phyloP scores from a whole-genome alignment of 2,888 invertebrate genomes.

The Phasia obesa region DNA sequence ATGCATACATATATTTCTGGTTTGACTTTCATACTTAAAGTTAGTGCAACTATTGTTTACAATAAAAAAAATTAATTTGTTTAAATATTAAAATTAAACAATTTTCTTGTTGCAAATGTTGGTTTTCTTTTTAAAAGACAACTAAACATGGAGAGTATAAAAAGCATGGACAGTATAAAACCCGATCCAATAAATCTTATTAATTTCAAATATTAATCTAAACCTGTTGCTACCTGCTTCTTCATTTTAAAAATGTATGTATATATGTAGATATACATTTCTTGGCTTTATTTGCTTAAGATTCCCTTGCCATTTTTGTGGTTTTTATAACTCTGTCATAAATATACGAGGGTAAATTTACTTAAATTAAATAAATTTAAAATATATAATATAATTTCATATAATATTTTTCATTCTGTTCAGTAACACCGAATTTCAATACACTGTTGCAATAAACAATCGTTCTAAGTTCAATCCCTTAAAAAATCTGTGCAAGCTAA shows the following conservation, averaged over 20 bases:
- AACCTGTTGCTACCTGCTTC: constrained; percentile 70
- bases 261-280: constrained; percentile 4
- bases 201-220: constrained; percentile 64
- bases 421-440: too few species aligned
- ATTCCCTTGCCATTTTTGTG: constrained; percentile 26
- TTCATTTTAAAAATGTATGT: constrained; percentile 38
- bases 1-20: too few species aligned
- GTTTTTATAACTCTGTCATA: background rate
- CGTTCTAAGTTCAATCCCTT: too few species aligned
- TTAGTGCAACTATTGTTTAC: constrained; percentile 57
- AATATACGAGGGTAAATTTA: background rate
- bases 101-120: constrained; percentile 34
- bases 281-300: constrained; percentile 54
- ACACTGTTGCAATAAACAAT: too few species aligned
- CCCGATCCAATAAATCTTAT: constrained; percentile 56
- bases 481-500: too few species aligned
- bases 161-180: constrained; percentile 1
- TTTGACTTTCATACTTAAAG: background rate
- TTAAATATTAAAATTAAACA: constrained; percentile 47
- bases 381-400: too few species aligned
- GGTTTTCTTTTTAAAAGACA: constrained; percentile 16
- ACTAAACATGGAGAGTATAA: constrained; percentile 1
- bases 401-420: too few species aligned
- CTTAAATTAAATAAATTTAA: too few species aligned
- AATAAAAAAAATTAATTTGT: constrained; percentile 64